Conservation (phyloP, 2,888 invertebrate genomes). For the Hyalella azteca region DNA sequence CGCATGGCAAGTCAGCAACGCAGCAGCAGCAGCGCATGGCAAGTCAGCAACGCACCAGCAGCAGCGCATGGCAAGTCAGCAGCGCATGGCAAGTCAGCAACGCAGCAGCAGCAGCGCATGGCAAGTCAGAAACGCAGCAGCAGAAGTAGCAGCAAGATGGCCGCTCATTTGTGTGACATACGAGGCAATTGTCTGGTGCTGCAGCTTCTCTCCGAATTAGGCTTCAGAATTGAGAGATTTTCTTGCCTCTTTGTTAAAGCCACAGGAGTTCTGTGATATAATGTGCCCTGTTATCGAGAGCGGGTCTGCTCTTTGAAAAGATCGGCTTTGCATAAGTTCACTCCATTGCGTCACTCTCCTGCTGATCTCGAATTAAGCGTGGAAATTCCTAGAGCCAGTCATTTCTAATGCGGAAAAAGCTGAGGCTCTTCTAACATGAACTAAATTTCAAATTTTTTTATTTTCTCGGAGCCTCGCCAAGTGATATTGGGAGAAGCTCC, state of each 20-base stretch:
- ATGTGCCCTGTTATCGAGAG: constrained; percentile 27
- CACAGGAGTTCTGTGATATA: background rate
- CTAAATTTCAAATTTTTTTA: background rate
- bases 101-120: no score
- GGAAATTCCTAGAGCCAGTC: background rate
- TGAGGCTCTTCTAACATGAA: no score
- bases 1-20: no score
- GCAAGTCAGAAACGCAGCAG: no score
- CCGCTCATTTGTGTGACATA: background rate
- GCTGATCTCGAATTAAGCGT: background rate
- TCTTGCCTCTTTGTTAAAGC: constrained; percentile 7
- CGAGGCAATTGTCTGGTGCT: constrained; percentile 4
- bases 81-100: no score
- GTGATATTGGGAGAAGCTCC: constrained; percentile 5
- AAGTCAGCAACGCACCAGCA: no score
- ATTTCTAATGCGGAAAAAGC: no score
- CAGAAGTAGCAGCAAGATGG: no score
- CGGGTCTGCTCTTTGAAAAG: background rate
- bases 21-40: no score
- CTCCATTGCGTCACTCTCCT: background rate
- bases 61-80: no score
- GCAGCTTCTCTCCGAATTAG: constrained; percentile 5
- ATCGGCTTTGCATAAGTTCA: constrained; percentile 31
- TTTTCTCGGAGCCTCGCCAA: background rate
- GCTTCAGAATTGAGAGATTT: constrained; percentile 9